Percentiles rank a stretch among this genome's conserved stretches.
phyloP scores from a whole-genome alignment of 2,113 vertebrate genomes.

The Gymnogyps californianus region DNA sequence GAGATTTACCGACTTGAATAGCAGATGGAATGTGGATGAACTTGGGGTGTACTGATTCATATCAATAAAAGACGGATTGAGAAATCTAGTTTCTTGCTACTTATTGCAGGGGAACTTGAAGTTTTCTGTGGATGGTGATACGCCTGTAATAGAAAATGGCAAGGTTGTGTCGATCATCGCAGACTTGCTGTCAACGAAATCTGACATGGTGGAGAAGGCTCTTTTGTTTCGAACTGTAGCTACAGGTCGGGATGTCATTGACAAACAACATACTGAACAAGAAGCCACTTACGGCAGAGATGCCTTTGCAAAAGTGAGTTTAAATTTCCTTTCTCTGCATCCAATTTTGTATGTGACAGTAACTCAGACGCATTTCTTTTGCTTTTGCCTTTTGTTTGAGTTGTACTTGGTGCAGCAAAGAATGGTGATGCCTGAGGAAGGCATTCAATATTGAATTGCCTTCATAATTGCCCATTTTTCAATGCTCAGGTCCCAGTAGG shows the following conservation, averaged over 20 bases:
- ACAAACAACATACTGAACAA: constrained; percentile 92
- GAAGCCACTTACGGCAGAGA: constrained; percentile 94
- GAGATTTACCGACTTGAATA: not conserved
- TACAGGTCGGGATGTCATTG: constrained; percentile 92
- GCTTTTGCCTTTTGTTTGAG: not conserved
- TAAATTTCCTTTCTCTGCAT: no score
- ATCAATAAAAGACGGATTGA: not conserved
- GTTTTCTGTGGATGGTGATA: constrained; percentile 88
- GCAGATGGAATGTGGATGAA: not conserved
- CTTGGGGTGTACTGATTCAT: not conserved
- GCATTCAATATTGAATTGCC: not conserved
- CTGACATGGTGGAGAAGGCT: constrained; percentile 91
- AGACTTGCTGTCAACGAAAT: constrained; percentile 85
- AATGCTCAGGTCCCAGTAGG: not conserved
- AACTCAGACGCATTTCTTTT: fast-evolving
- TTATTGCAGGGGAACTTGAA: constrained; percentile 87
- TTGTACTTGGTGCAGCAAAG: not conserved
- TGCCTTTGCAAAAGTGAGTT: constrained; percentile 90
- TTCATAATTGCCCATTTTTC: fast-evolving
- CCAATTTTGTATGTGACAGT: no score
- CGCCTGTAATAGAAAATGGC: constrained; percentile 84
- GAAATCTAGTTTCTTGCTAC: not conserved
- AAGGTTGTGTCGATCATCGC: constrained; percentile 83
- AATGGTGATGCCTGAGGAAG: fast-evolving
- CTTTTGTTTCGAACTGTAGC: constrained; percentile 92